phyloP scores from a whole-genome alignment of 2,113 vertebrate species.

The Redunca redunca region DNA sequence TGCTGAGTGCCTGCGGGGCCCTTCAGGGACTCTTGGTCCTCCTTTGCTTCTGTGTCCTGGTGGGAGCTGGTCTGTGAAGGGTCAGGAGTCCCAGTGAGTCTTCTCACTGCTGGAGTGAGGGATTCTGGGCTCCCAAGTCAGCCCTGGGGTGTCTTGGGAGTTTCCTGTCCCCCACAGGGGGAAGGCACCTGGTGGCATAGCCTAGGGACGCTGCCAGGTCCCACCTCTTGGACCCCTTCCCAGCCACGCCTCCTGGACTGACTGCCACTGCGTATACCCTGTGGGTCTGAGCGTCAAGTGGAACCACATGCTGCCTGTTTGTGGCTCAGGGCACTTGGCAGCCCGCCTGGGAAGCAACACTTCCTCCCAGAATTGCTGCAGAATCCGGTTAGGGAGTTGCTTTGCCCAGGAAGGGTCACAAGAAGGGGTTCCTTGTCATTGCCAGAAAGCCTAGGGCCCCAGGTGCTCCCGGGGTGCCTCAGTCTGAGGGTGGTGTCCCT shows the following conservation, averaged over 20 bases:
- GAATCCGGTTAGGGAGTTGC: background rate
- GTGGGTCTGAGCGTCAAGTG: background rate
- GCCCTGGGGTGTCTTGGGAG: background rate
- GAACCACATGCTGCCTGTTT: background rate
- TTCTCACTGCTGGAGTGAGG: background rate
- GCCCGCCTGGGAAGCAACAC: background rate
- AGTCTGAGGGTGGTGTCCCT: background rate
- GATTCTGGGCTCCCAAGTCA: background rate
- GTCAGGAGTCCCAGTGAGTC: background rate
- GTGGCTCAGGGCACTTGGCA: background rate
- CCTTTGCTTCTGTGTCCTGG: background rate
- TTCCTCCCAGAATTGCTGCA: background rate
- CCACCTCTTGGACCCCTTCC: background rate
- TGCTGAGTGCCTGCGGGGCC: background rate
- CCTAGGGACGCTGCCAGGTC: background rate
- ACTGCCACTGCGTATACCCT: background rate
- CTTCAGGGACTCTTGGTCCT: background rate
- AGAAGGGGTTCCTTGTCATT: background rate
- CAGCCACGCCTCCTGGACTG: background rate
- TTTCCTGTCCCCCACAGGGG: background rate
- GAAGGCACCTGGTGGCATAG: background rate
- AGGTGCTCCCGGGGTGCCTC: background rate
- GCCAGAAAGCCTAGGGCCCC: background rate
- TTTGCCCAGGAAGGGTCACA: background rate
- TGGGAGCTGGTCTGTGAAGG: background rate